A percentile compares a stretch with the other conserved stretches of the same genome.
Evolutionary conservation across 2,888 invertebrate genomes (phyloP).

Genomic region (Agrilus biguttatus): DNA sequence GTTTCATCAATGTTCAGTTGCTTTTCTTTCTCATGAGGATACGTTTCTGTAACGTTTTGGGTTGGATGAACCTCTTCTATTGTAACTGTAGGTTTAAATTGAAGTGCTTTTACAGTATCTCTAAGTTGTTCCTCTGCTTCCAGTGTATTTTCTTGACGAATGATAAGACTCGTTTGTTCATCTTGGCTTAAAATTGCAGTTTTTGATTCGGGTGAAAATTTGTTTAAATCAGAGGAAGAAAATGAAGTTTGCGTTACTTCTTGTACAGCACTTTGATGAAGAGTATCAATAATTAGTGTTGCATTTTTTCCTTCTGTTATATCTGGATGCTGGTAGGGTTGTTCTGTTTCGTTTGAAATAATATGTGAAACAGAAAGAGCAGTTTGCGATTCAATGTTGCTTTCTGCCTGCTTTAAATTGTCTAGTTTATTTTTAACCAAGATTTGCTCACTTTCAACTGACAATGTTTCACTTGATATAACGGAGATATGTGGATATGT

Average conservation of each 20-base stretch:
- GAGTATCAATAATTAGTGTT: constrained; percentile 18
- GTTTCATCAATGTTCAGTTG: constrained; percentile 13
- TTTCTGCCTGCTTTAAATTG: constrained; percentile 28
- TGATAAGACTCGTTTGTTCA: constrained; percentile 31
- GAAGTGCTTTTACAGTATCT: constrained; percentile 33
- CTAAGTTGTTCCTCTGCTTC: constrained; percentile 38
- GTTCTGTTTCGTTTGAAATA: constrained; percentile 31
- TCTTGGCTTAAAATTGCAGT: constrained; percentile 30
- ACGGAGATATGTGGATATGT: constrained; percentile 25
- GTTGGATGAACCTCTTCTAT: constrained; percentile 37
- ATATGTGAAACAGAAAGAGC: constrained; percentile 29
- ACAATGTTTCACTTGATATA: constrained; percentile 23
- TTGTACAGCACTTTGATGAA: constrained; percentile 29
- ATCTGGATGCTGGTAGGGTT: constrained; percentile 21
- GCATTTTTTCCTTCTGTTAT: constrained; percentile 23
- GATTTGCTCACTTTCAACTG: constrained; percentile 31
- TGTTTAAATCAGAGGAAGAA: constrained; percentile 14
- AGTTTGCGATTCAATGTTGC: constrained; percentile 28
- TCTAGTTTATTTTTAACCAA: constrained; percentile 23
- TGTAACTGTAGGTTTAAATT: constrained; percentile 30
- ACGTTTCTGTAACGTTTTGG: constrained; percentile 26
- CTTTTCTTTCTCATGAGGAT: constrained; percentile 25
- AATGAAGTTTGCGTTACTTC: constrained; percentile 19
- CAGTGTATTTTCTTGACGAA: constrained; percentile 31
- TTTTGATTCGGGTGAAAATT: constrained; percentile 17